These are phyloP conservation scores for Falcaria lacertinaria DNA, from an alignment of 2,888 invertebrate genomes.

Conservation along the genomic window DNA sequence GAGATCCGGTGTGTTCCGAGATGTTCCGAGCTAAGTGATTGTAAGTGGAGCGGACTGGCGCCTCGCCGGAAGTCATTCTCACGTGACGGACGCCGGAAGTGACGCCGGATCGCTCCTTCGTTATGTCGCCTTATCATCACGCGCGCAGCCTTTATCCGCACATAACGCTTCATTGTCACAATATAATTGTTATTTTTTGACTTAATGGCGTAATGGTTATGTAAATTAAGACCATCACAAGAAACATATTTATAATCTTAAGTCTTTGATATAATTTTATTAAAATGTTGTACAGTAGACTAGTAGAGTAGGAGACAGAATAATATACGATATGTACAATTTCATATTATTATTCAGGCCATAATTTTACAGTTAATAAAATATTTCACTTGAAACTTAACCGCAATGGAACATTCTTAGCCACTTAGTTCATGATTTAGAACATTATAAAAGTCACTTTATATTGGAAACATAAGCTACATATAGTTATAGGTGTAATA, in stretches of 20 bases:
- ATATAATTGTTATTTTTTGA: too few relatives aligned
- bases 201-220: too few relatives aligned
- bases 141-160: slow-evolving; percentile 42
- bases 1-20: slow-evolving; percentile 48
- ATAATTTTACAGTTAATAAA: neutral
- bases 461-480: neutral
- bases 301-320: too few relatives aligned
- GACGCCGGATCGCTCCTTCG: slow-evolving; percentile 70
- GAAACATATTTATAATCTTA: too few relatives aligned
- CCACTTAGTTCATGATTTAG: neutral
- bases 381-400: neutral
- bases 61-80: slow-evolving; percentile 74
- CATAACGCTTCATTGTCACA: too few relatives aligned
- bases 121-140: slow-evolving; percentile 56
- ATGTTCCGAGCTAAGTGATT: slow-evolving; percentile 61
- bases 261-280: too few relatives aligned
- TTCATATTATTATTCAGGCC: neutral
- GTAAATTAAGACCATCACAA: too few relatives aligned
- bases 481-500: neutral
- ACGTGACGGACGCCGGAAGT: slow-evolving; percentile 75
- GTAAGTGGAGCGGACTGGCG: slow-evolving; percentile 70
- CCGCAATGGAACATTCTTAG: neutral
- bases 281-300: too few relatives aligned
- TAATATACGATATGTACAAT: neutral
- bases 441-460: neutral